phyloP scores from a whole-genome alignment of 2,113 vertebrate genomes.

The Microtus ochrogaster region DNA sequence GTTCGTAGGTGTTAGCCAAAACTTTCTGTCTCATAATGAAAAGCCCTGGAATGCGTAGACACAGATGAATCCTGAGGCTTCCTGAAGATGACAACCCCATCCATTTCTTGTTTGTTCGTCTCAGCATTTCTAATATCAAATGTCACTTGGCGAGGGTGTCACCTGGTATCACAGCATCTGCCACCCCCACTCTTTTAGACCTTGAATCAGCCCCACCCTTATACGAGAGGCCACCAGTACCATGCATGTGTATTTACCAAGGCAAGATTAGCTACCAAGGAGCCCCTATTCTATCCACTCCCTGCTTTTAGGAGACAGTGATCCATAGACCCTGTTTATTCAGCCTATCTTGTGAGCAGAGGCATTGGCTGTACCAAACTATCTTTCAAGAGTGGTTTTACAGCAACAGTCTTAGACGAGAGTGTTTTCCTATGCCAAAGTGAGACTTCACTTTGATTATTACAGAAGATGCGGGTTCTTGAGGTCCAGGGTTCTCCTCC shows the following conservation, averaged over 20 bases:
- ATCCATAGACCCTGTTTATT: neutral
- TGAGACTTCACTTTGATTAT: neutral
- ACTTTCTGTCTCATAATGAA: neutral
- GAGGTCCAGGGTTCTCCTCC: neutral
- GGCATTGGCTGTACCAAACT: neutral
- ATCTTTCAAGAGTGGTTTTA: neutral
- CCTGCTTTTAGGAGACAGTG: neutral
- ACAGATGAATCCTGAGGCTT: neutral
- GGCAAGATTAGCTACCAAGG: neutral
- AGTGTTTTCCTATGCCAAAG: neutral
- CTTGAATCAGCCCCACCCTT: neutral
- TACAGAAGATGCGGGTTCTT: neutral
- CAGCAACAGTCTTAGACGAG: neutral
- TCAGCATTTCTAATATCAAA: neutral
- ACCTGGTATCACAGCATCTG: neutral
- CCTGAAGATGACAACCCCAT: neutral
- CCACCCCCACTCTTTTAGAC: neutral
- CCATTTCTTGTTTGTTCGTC: neutral
- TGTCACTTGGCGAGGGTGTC: neutral
- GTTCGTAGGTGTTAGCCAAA: neutral
- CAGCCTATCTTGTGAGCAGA: neutral
- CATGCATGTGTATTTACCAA: neutral
- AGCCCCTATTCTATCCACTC: neutral
- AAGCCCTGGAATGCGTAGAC: neutral
- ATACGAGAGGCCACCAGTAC: neutral